Evolutionary conservation across 2,888 invertebrate genomes (phyloP), one percentile per base, ranked within the genome.

Genomic region (Platynereis dumerilii): DNA sequence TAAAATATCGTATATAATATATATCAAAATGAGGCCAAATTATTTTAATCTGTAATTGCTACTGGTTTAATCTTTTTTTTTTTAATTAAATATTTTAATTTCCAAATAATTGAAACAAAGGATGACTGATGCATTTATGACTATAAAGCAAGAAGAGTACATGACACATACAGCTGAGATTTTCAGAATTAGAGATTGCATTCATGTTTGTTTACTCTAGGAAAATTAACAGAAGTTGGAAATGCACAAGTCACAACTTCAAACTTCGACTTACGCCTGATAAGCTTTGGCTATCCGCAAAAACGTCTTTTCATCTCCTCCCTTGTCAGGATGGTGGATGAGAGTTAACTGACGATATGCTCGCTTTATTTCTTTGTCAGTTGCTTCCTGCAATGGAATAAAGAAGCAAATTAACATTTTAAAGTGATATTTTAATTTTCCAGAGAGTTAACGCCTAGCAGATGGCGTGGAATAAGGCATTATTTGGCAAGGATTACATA

Each of bases 201-300:
- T 34, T 5, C 12, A 12, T 34, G 34, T 34, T 34, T 34, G 34
- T 5, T 34, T 12, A 5, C 12, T 12, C 34, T 5, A 34, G 5
- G 34, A 5, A 34, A 34, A 34, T 5, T 34, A 7, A 34, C 34
- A 34, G 12, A 5, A 34, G 12, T 7, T 7, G 34, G 7, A 34
- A 34, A 34, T 34, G 34, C 34, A 7, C 12, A 7, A 34, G 12
- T 34, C 5, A 7, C 34, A 34, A 34, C 12, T 12, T n/a, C 5
- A 26, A 42, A 62, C 26, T 12, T 48, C 15, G 15, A 80, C 83
- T 78, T 75, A 85, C 83, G 87, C 86, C 60, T 86, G 85, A 78
- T 88, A 85, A 55, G 96, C 92, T 88, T 99, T 99, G 7, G 96
- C 94, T 56, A 99, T 88, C 86, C 91, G 93, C 94, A 99, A 97